A percentile compares a stretch with the other conserved stretches of the same genome.
Evolutionary conservation across 2,888 invertebrate species (phyloP).

Genomic region (Synergus gifuensis): DNA sequence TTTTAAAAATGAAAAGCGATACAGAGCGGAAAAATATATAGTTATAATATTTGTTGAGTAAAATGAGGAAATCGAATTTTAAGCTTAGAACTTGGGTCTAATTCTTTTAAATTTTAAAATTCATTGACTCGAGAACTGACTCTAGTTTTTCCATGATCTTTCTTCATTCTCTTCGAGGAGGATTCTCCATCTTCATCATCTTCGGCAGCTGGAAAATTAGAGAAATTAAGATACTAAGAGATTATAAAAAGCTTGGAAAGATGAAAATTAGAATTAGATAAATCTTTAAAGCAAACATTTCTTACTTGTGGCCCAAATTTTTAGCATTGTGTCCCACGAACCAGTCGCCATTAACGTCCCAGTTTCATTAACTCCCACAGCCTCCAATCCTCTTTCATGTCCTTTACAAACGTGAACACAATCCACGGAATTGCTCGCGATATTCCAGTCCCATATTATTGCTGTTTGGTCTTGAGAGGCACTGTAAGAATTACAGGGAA

Average conservation of each 20-base stretch:
- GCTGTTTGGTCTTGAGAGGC: slow-evolving; percentile 96
- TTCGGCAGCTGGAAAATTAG: slow-evolving; percentile 16
- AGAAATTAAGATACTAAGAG: not conserved
- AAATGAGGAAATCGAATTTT: no score
- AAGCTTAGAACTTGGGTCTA: no score
- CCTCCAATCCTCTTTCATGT: slow-evolving; percentile 95
- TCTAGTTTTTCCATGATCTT: slow-evolving; percentile 81
- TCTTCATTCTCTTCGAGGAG: slow-evolving; percentile 81
- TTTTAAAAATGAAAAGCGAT: no score
- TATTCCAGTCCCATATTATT: slow-evolving; percentile 93
- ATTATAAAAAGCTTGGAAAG: not conserved
- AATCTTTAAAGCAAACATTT: slow-evolving; percentile 41
- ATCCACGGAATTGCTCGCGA: slow-evolving; percentile 85
- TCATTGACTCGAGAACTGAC: slow-evolving; percentile 75
- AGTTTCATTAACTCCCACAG: slow-evolving; percentile 88
- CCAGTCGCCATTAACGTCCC: slow-evolving; percentile 87
- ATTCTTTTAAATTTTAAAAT: not conserved
- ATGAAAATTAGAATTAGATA: not conserved
- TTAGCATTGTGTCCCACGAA: slow-evolving; percentile 94
- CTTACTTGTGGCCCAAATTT: slow-evolving; percentile 92
- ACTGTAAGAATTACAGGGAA: slow-evolving; percentile 74
- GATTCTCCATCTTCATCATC: slow-evolving; percentile 79
- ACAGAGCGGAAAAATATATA: no score
- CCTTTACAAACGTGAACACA: slow-evolving; percentile 91
- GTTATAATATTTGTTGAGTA: no score